phyloP scores from a whole-genome alignment of 1,140 invertebrate species.

The Aphidius ervi region DNA sequence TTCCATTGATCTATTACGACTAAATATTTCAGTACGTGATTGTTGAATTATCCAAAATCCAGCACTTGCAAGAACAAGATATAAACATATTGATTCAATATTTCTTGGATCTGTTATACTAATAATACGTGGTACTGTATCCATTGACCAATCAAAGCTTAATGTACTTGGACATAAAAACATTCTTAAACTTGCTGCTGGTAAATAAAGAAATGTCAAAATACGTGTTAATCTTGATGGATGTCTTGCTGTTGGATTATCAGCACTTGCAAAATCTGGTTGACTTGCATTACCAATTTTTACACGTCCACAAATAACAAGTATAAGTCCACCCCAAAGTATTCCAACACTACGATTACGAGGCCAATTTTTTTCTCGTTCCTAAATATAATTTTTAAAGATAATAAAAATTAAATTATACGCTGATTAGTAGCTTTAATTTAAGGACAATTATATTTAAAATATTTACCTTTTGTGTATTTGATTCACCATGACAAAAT shows the following conservation, averaged over 20 bases:
- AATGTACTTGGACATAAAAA: constrained; percentile 76
- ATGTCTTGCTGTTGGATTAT: constrained; percentile 83
- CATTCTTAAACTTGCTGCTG: constrained; percentile 80
- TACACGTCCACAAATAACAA: constrained; percentile 45
- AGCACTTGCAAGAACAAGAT: constrained; percentile 53
- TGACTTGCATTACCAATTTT: constrained; percentile 42
- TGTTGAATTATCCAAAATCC: constrained; percentile 39
- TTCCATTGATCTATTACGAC: constrained; percentile 16
- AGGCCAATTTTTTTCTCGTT: constrained; percentile 32
- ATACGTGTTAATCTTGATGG: constrained; percentile 66
- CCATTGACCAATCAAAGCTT: constrained; percentile 96
- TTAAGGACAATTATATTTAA: too few relatives aligned
- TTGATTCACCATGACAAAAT: constrained; percentile 52
- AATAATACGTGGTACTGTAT: constrained; percentile 77
- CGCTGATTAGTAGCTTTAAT: too few relatives aligned
- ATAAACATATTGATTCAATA: constrained; percentile 67
- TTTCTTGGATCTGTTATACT: constrained; percentile 72
- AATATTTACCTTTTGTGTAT: constrained; percentile 27
- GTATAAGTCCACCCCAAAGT: constrained; percentile 43
- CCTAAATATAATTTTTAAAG: constrained; percentile 25
- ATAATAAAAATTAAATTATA: background rate
- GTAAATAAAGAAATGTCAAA: constrained; percentile 84
- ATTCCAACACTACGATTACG: constrained; percentile 38
- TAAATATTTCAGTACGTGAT: constrained; percentile 28
- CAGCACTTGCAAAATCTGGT: constrained; percentile 80